Conservation (phyloP, 2,888 invertebrate genomes). For the Caenorhabditis sp. region DNA sequence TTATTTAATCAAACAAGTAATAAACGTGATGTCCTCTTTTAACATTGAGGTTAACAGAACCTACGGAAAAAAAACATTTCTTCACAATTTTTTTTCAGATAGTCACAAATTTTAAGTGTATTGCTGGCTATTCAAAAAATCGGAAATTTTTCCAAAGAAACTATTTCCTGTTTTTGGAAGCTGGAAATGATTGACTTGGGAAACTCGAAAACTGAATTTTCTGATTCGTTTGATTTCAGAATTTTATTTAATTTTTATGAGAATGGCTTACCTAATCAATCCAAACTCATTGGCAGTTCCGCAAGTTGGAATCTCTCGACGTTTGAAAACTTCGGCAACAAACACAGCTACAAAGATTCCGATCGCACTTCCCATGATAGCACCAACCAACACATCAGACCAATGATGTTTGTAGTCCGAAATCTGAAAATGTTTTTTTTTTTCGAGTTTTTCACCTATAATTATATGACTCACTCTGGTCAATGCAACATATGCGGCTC, state of each 20-base stretch:
- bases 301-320: conserved; percentile 62
- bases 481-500: conserved; percentile 51
- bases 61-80: too few species aligned
- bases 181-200: too few species aligned
- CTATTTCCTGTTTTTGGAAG: too few species aligned
- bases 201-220: not conserved
- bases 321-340: conserved; percentile 68
- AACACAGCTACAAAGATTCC: conserved; percentile 57
- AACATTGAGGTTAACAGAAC: too few species aligned
- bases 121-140: too few species aligned
- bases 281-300: conserved; percentile 46
- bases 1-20: too few species aligned
- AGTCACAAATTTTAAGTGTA: too few species aligned
- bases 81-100: too few species aligned
- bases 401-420: conserved; percentile 85
- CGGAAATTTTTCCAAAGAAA: too few species aligned
- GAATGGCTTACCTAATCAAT: conserved; percentile 42
- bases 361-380: conserved; percentile 72
- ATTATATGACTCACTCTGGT: conserved; percentile 24
- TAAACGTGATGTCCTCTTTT: too few species aligned
- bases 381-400: conserved; percentile 91
- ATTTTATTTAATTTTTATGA: not conserved
- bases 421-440: conserved; percentile 21
- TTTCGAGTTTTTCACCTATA: not conserved
- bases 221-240: not conserved